These are phyloP conservation scores for Nibea albiflora DNA, from an alignment of 2,113 vertebrate genomes.

Conservation along the genomic window DNA sequence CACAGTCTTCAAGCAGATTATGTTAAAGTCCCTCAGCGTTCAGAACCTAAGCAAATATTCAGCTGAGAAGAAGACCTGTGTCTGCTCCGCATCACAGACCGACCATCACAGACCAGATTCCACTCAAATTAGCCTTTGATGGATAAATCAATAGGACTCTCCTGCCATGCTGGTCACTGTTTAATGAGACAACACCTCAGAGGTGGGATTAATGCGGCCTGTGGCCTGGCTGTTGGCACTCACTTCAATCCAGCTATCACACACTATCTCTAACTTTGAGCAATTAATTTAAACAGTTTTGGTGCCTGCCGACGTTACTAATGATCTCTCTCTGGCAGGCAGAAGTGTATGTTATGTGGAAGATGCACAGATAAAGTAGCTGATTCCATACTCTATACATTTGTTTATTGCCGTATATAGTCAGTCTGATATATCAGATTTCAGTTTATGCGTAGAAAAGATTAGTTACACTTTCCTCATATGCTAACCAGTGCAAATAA, in stretches of 20 bases:
- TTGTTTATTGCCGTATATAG: no score
- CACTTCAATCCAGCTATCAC: neutral
- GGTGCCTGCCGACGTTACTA: neutral
- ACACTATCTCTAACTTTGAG: conserved; percentile 1
- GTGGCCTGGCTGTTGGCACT: conserved; percentile 18
- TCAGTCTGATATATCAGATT: no score
- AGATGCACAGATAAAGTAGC: neutral
- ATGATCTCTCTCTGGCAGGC: neutral
- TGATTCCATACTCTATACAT: neutral
- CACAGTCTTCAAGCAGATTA: neutral
- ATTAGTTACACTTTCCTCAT: neutral
- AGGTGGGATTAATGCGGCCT: conserved; percentile 15
- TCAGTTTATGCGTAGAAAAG: no score
- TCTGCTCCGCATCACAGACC: neutral
- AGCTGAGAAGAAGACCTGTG: conserved; percentile 1
- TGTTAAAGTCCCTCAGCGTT: neutral
- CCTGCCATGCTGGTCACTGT: conserved; percentile 14
- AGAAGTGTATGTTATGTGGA: neutral
- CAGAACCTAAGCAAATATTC: neutral
- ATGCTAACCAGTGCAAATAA: no score
- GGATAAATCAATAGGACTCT: conserved; percentile 35
- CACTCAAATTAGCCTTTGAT: conserved; percentile 47
- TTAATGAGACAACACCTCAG: conserved; percentile 49
- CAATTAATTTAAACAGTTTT: neutral
- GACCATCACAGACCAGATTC: conserved; percentile 13